Evolutionary conservation across 2,113 vertebrate genomes (phyloP).

Genomic region (Centropristis striata): DNA sequence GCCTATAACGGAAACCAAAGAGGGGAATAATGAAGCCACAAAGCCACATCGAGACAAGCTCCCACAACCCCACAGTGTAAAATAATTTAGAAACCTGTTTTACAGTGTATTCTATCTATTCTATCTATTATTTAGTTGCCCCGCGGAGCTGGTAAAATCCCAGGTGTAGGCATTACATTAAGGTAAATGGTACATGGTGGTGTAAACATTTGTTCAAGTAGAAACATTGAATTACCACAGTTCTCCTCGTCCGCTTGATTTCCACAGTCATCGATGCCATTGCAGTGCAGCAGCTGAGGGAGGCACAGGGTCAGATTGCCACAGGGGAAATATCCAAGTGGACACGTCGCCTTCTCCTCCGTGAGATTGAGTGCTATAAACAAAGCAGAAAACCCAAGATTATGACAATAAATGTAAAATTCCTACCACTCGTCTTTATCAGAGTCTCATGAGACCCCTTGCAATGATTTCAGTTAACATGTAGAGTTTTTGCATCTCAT

Average conservation of each 20-base stretch:
- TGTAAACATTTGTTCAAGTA: background rate
- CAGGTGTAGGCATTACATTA: background rate
- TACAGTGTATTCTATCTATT: background rate
- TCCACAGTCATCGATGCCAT: slow-evolving; percentile 94
- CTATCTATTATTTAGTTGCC: background rate
- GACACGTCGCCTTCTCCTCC: slow-evolving; percentile 82
- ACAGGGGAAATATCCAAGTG: slow-evolving; percentile 95
- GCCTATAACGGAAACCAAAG: too few species aligned
- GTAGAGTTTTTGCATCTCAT: background rate
- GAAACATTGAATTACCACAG: slow-evolving; percentile 89
- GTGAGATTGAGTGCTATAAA: slow-evolving; percentile 79
- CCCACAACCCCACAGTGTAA: too few species aligned
- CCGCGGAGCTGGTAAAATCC: background rate
- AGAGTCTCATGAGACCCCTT: background rate
- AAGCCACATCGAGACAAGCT: too few species aligned
- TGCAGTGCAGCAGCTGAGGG: slow-evolving; percentile 95
- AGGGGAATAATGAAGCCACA: too few species aligned
- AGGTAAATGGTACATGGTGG: background rate
- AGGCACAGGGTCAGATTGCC: slow-evolving; percentile 93
- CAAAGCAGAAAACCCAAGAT: slow-evolving; percentile 64
- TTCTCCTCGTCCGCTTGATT: slow-evolving; percentile 94
- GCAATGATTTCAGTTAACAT: background rate
- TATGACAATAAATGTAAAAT: background rate
- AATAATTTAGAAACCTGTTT: background rate
- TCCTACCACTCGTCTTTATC: background rate